Evolutionary conservation across 2,888 invertebrate genomes (phyloP).

Genomic region (Strigamia transsilvanica): DNA sequence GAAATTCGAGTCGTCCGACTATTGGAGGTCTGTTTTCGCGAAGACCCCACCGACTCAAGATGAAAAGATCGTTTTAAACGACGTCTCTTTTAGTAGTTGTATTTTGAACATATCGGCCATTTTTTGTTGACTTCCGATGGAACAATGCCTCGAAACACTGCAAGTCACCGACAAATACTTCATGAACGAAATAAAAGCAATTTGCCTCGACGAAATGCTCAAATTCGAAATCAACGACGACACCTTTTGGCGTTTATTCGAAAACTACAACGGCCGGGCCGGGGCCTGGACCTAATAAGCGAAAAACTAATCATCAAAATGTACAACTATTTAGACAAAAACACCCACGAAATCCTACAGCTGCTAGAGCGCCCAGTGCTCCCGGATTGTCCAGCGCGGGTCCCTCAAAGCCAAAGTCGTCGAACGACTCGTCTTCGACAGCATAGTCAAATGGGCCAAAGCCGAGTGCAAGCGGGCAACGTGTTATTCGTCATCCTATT

Average conservation of each 20-base stretch:
- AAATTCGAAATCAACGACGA: slow-evolving; percentile 6
- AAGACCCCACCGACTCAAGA: not conserved
- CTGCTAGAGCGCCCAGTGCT: not conserved
- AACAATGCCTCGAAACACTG: not conserved
- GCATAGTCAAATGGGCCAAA: not conserved
- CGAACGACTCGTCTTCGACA: not conserved
- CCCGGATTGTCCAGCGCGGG: not conserved
- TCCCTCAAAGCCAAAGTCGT: slow-evolving; percentile 20
- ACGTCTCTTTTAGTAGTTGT: not conserved
- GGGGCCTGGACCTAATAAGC: not conserved
- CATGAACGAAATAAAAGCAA: not conserved
- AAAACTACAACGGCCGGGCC: slow-evolving; percentile 1
- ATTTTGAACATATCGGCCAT: not conserved
- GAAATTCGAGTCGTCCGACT: not conserved
- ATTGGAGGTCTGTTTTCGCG: not conserved
- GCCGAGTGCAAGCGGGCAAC: not conserved
- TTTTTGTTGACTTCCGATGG: slow-evolving; percentile 18
- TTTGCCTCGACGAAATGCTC: not conserved
- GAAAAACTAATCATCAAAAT: slow-evolving; percentile 10
- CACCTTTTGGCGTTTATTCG: not conserved
- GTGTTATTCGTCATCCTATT: not conserved
- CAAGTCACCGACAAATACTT: slow-evolving; percentile 36
- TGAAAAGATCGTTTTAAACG: not conserved
- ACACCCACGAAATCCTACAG: not conserved
- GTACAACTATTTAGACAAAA: not conserved